Conservation (phyloP, 1,140 invertebrate species). For the Stegodyphus mimosarum region DNA sequence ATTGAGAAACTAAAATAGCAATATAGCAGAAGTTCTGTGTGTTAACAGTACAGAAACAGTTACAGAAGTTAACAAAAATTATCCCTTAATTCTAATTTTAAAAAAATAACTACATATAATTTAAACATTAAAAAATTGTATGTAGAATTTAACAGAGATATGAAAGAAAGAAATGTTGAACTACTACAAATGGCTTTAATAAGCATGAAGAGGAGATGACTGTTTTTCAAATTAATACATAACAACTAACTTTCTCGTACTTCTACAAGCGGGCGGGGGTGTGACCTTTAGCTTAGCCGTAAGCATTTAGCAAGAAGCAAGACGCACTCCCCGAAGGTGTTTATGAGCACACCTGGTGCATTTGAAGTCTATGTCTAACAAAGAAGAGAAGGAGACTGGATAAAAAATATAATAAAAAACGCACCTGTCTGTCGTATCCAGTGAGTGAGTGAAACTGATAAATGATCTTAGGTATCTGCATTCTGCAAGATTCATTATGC, state of each 20-base stretch:
- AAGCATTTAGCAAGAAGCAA: conserved; percentile 1
- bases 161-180: too few relatives aligned
- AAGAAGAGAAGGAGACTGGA: conserved; percentile 5
- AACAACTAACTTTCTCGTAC: neutral
- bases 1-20: too few relatives aligned
- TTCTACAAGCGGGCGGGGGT: conserved; percentile 8
- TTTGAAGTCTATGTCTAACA: conserved; percentile 16
- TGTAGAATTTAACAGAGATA: too few relatives aligned
- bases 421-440: conserved; percentile 41
- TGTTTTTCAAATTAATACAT: too few relatives aligned
- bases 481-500: conserved; percentile 47
- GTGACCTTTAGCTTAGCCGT: conserved; percentile 9
- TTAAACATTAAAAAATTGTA: too few relatives aligned
- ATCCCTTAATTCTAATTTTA: too few relatives aligned
- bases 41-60: too few relatives aligned
- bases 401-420: conserved; percentile 4
- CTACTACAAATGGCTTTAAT: too few relatives aligned
- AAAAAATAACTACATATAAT: too few relatives aligned
- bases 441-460: conserved; percentile 46
- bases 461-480: conserved; percentile 42
- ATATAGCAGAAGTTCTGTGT: too few relatives aligned
- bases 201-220: too few relatives aligned
- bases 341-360: conserved; percentile 35
- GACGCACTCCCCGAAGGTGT: conserved; percentile 10
- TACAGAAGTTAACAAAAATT: too few relatives aligned